Evolutionary conservation across 2,113 vertebrate genomes (phyloP), one percentile per base, ranked within the genome.

Genomic region (Hippolais icterina): DNA sequence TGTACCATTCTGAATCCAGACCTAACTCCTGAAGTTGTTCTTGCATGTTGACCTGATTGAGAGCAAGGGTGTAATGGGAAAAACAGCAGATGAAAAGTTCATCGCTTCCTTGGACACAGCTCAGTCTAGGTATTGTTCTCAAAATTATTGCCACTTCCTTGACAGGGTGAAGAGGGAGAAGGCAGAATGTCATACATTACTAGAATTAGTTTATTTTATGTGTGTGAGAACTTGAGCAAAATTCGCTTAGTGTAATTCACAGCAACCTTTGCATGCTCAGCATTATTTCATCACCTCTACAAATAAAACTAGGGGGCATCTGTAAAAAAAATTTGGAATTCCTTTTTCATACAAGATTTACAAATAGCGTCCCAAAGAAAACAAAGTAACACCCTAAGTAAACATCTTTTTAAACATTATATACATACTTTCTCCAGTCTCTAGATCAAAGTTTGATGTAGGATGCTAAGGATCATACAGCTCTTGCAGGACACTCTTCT

Each of bases 171-270:
- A 69, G 50, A 87, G 63, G 83, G 84, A 83, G 60, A 81, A 90
- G 74, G 61, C 64, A 70, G 75, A 95, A 83, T 77, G 42, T 87
- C 87, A 92, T 79, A 57, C 61, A 11, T 69, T 70, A 33, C 27
- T 81, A 90, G 54, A 76, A 87, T 44, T 70, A 74, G 42, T 74
- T 87, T 71, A 89, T 89, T 96, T 96, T 50, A 81, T 57, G 66
- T 69, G 41, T 78, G 77, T 97, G 79, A 87, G 69, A 89, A 66
- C 52, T 81, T 75, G n/a, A 90, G 31, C 74, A 94, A 91, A 96
- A 82, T 86, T 93, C 37, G 68, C 13, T 60, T 85, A 37, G 57
- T 4, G 0, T 85, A 61, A 35, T 66, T 75, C 72, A 79, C 44
- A 95, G 65, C 60, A 95, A 89, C 52, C 47, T 92, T 84, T 61